phyloP scores from a whole-genome alignment of 2,797 vertebrate species.

The Cossypha niveicapilla region DNA sequence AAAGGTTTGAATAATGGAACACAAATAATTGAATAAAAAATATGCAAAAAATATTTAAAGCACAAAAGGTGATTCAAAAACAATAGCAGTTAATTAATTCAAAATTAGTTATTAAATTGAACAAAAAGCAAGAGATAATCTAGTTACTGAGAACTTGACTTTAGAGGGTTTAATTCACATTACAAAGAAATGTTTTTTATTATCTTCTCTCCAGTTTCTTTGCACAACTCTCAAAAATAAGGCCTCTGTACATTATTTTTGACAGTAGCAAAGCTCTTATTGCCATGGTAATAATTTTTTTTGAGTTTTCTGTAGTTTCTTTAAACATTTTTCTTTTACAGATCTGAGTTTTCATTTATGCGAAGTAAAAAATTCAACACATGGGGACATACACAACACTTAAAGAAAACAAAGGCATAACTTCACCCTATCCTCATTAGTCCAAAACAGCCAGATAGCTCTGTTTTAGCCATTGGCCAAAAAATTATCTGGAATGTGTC shows the following conservation, averaged over 20 bases:
- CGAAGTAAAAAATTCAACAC: neutral
- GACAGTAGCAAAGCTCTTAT: neutral
- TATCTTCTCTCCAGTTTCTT: neutral
- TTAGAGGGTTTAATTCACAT: neutral
- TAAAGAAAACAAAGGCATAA: neutral
- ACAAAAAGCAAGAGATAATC: conserved; percentile 10
- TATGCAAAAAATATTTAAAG: neutral
- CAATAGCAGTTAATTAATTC: conserved; percentile 27
- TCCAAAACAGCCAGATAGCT: neutral
- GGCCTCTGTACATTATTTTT: neutral
- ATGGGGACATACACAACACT: neutral
- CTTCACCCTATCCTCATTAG: neutral
- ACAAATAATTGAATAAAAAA: neutral
- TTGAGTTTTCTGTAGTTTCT: neutral
- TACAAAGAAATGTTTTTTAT: neutral
- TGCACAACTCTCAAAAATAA: neutral
- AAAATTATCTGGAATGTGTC: neutral
- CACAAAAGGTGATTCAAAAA: neutral
- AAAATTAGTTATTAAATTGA: conserved; percentile 18
- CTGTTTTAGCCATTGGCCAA: neutral
- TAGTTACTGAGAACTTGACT: neutral
- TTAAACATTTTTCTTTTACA: neutral
- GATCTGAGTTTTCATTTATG: neutral
- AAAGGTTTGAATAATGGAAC: neutral
- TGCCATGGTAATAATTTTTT: neutral